A percentile compares a stretch with the other conserved stretches of the same genome.
These are phyloP conservation scores for Ginglymostoma cirratum DNA, from an alignment of 2,113 vertebrate species.

Conservation along the genomic window DNA sequence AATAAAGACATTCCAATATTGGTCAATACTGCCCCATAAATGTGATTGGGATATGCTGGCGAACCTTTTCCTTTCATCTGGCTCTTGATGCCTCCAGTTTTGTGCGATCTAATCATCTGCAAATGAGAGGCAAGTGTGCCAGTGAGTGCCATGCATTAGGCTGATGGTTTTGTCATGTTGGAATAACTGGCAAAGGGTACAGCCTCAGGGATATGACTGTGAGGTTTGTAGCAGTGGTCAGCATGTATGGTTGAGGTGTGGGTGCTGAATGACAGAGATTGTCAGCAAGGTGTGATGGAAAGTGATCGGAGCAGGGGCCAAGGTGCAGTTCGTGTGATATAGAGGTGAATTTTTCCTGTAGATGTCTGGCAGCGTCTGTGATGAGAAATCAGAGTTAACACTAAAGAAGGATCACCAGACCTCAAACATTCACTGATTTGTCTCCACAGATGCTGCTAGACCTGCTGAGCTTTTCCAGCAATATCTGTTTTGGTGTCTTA, in stretches of 20 bases:
- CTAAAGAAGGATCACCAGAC: too few species aligned
- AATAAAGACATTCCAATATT: too few species aligned
- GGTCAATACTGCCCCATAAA: background rate
- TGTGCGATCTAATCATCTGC: background rate
- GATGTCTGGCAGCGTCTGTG: too few species aligned
- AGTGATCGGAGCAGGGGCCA: background rate
- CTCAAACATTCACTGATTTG: too few species aligned
- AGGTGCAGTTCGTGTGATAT: background rate
- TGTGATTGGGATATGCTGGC: background rate
- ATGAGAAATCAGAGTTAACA: too few species aligned
- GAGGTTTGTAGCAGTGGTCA: background rate
- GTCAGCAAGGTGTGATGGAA: too few species aligned
- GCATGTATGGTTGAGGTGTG: too few species aligned
- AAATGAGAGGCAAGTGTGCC: background rate
- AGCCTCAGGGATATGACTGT: background rate
- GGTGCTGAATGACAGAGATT: too few species aligned
- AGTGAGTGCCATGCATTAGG: background rate
- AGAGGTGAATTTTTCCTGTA: background rate
- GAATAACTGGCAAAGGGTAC: background rate
- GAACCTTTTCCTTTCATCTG: background rate
- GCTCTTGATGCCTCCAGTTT: background rate
- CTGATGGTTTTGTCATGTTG: too few species aligned
- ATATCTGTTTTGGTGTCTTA: too few species aligned
- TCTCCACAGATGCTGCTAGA: too few species aligned
- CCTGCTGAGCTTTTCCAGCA: too few species aligned